Evolutionary conservation across 2,797 vertebrate genomes (phyloP).

Genomic region (Nothura maculosa): DNA sequence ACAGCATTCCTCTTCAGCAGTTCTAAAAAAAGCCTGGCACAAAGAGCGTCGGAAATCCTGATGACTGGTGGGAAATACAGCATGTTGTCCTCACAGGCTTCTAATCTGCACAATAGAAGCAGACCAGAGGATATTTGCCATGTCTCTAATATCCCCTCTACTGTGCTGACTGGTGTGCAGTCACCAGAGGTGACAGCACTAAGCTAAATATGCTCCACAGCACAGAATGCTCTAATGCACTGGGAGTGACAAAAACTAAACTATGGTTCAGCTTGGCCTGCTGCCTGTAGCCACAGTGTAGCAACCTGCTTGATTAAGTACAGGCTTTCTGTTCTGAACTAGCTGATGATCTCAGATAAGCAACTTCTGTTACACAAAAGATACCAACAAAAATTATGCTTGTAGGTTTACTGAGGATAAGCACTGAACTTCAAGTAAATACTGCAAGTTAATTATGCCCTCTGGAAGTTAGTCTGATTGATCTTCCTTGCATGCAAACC

Average conservation of each 20-base stretch:
- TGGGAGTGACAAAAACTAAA: neutral
- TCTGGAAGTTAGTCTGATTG: neutral
- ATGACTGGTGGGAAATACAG: neutral
- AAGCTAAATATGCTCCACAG: neutral
- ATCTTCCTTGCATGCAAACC: neutral
- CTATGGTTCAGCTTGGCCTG: neutral
- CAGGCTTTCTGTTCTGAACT: neutral
- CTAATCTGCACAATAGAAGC: neutral
- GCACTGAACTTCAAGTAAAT: neutral
- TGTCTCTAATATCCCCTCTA: neutral
- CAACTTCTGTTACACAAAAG: neutral
- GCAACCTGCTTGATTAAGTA: neutral
- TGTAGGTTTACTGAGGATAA: neutral
- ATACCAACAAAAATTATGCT: neutral
- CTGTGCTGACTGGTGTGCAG: neutral
- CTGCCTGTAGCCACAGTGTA: slow-evolving; percentile 6
- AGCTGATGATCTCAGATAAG: slow-evolving; percentile 37
- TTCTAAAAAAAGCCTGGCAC: neutral
- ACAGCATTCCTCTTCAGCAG: neutral
- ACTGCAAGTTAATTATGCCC: neutral
- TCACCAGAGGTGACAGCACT: neutral
- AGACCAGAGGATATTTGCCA: neutral
- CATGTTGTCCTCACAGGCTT: neutral
- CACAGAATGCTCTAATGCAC: neutral
- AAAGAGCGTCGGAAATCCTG: neutral